These are phyloP conservation scores for Jacana jacana DNA, from an alignment of 2,113 vertebrate genomes.

Conservation along the genomic window DNA sequence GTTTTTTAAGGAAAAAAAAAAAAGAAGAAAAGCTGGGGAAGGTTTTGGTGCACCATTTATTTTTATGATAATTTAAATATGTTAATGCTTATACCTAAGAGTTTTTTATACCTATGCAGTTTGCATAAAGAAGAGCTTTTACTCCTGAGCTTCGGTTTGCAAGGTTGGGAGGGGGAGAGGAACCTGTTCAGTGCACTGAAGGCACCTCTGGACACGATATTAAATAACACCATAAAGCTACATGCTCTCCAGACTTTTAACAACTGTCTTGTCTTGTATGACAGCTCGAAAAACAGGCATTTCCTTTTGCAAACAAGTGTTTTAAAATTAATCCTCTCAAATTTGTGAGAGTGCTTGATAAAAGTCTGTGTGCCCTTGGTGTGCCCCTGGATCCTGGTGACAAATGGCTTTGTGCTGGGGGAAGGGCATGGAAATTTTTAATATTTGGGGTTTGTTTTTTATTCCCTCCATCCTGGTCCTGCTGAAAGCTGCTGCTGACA, in stretches of 20 bases:
- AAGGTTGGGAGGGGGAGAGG: not conserved
- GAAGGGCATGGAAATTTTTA: not conserved
- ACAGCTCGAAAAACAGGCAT: not conserved
- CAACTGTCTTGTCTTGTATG: not conserved
- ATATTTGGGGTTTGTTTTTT: not conserved
- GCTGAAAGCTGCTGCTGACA: not conserved
- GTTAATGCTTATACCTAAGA: conserved; percentile 62
- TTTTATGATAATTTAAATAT: conserved; percentile 72
- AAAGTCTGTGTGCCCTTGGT: not conserved
- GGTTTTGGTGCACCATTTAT: conserved; percentile 70
- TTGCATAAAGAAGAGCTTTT: conserved; percentile 62
- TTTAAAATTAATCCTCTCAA: conserved; percentile 34
- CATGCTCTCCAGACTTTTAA: conserved; percentile 45
- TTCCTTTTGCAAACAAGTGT: not conserved
- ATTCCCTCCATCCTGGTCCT: not conserved
- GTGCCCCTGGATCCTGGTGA: not conserved
- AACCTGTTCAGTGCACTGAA: not conserved
- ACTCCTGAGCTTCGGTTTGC: not conserved
- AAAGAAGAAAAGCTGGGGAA: not conserved
- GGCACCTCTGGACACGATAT: conserved; percentile 40
- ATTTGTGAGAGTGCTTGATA: not conserved
- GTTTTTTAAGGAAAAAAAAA: not conserved
- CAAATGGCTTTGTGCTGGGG: not conserved
- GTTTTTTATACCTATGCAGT: conserved; percentile 49
- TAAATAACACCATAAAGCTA: conserved; percentile 17